A percentile compares a stretch with the other conserved stretches of the same genome.
These are phyloP conservation scores for Drosophila lowei DNA, from an alignment of 1,140 invertebrate genomes.

Conservation along the genomic window DNA sequence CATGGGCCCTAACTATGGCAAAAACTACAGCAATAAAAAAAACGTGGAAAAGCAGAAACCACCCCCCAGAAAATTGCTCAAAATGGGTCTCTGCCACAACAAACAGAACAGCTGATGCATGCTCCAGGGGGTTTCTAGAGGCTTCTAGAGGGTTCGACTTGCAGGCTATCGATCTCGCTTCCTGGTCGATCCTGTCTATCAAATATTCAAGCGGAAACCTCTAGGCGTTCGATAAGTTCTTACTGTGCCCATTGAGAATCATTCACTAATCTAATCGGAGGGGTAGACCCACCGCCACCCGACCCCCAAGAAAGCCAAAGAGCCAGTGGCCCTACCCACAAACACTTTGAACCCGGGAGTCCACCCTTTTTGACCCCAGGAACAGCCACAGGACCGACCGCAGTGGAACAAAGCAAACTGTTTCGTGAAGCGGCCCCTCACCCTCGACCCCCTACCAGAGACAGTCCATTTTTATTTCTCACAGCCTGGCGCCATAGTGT, in stretches of 20 bases:
- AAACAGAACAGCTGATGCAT: no score
- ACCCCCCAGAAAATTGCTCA: conserved; percentile 50
- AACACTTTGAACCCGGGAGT: conserved; percentile 30
- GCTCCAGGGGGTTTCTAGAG: no score
- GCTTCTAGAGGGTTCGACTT: no score
- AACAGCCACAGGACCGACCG: conserved; percentile 44
- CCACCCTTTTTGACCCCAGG: conserved; percentile 23
- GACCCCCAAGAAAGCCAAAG: no score
- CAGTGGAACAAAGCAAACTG: conserved; percentile 45
- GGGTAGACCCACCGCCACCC: conserved; percentile 25
- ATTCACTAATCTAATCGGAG: conserved; percentile 48
- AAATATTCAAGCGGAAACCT: no score
- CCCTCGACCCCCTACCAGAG: no score
- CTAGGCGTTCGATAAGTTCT: background rate
- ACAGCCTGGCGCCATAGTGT: conserved; percentile 77
- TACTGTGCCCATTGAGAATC: conserved; percentile 44
- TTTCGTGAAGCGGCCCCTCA: no score
- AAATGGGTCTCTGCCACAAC: conserved; percentile 21
- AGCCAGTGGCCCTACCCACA: no score
- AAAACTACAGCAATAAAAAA: conserved; percentile 53
- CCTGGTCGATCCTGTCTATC: no score
- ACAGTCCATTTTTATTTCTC: no score
- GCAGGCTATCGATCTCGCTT: no score
- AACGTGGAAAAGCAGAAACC: conserved; percentile 10
- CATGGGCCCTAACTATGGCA: conserved; percentile 35